phyloP scores from a whole-genome alignment of 2,113 vertebrate species.

The Rhombomys opimus region DNA sequence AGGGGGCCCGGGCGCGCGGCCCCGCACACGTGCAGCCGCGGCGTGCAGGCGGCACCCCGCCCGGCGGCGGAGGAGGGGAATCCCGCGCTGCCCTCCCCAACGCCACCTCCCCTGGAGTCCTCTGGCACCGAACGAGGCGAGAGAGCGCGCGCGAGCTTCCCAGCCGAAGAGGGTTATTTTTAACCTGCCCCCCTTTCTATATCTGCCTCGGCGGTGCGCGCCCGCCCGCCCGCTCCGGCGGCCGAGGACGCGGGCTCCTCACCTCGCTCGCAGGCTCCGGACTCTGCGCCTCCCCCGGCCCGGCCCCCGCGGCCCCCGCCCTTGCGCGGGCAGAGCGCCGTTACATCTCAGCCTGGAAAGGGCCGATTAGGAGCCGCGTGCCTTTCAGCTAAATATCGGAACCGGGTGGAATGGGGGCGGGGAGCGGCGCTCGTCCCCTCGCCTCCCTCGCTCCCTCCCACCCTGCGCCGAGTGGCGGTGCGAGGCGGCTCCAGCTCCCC shows the following conservation, averaged over 20 bases:
- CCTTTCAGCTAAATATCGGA: slow-evolving; percentile 83
- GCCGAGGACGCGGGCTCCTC: slow-evolving; percentile 78
- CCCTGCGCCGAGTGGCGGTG: slow-evolving; percentile 56
- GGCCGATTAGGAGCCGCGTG: slow-evolving; percentile 80
- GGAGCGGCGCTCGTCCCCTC: slow-evolving; percentile 72
- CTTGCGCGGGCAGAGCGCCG: slow-evolving; percentile 74
- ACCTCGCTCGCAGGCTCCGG: slow-evolving; percentile 79
- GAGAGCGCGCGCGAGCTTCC: slow-evolving; percentile 80
- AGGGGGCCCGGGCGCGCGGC: slow-evolving; percentile 57
- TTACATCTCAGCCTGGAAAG: slow-evolving; percentile 77
- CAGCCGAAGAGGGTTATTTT: slow-evolving; percentile 82
- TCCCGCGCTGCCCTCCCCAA: slow-evolving; percentile 82
- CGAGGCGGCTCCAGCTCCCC: slow-evolving; percentile 51
- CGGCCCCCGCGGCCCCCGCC: slow-evolving; percentile 76
- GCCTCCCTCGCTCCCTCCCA: slow-evolving; percentile 69
- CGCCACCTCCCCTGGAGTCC: slow-evolving; percentile 82
- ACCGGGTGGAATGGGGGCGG: slow-evolving; percentile 81
- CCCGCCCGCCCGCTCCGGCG: slow-evolving; percentile 65
- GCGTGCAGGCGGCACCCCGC: slow-evolving; percentile 74
- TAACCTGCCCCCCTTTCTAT: slow-evolving; percentile 80
- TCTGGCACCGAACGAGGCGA: slow-evolving; percentile 79
- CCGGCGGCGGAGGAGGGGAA: slow-evolving; percentile 77
- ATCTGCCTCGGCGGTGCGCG: slow-evolving; percentile 74
- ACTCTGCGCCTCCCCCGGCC: slow-evolving; percentile 77
- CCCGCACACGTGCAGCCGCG: slow-evolving; percentile 70